phyloP scores from a whole-genome alignment of 2,797 vertebrate species.

The Erithacus rubecula region DNA sequence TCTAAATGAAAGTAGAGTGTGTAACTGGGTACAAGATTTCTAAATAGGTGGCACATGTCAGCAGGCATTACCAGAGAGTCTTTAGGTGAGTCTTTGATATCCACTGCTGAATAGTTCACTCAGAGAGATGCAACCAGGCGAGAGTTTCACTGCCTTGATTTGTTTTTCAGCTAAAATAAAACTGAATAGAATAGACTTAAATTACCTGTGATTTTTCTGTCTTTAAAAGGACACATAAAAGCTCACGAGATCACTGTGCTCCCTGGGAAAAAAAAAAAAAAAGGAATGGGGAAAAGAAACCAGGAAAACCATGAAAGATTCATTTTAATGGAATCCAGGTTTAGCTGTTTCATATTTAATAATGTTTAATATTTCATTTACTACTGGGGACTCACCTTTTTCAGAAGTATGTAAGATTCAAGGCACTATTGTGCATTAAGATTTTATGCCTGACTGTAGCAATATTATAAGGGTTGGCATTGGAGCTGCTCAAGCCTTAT shows the following conservation, averaged over 20 bases:
- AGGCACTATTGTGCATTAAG: slow-evolving; percentile 59
- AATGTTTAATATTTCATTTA: slow-evolving; percentile 73
- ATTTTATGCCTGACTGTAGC: slow-evolving; percentile 62
- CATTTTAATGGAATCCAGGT: slow-evolving; percentile 71
- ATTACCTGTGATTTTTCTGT: slow-evolving; percentile 48
- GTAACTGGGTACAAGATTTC: slow-evolving; percentile 23
- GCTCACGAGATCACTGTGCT: not conserved
- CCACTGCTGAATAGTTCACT: not conserved
- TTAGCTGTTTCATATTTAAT: slow-evolving; percentile 72
- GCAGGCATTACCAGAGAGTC: slow-evolving; percentile 26
- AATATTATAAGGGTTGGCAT: not conserved
- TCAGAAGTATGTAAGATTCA: slow-evolving; percentile 38
- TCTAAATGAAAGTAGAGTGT: slow-evolving; percentile 36
- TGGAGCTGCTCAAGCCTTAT: slow-evolving; percentile 7
- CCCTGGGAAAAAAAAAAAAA: not conserved
- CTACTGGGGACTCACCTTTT: slow-evolving; percentile 69
- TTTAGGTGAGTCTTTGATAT: slow-evolving; percentile 62
- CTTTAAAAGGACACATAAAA: slow-evolving; percentile 54
- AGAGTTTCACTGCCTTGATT: slow-evolving; percentile 50
- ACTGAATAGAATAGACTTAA: slow-evolving; percentile 42
- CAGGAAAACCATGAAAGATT: slow-evolving; percentile 67
- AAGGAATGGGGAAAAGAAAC: not conserved
- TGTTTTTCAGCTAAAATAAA: slow-evolving; percentile 59
- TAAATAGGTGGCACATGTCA: slow-evolving; percentile 54
- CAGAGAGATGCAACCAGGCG: not conserved